Evolutionary conservation across 2,888 invertebrate genomes (phyloP).

Genomic region (Rhimphoctona megacephalus): DNA sequence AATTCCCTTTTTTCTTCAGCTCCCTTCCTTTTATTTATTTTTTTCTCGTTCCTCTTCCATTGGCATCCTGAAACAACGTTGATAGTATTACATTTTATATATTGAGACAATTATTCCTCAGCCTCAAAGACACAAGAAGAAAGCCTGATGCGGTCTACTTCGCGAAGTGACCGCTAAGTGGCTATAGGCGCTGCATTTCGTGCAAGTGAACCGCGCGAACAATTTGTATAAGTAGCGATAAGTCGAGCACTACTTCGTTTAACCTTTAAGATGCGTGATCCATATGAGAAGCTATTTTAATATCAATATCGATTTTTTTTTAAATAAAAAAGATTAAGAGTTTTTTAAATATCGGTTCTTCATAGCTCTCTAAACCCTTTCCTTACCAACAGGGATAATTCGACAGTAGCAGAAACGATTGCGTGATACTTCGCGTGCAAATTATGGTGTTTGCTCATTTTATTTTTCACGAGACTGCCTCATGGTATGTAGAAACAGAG

Average conservation of each 20-base stretch:
- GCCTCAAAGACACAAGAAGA: not conserved
- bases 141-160: not conserved
- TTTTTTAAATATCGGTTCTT: not conserved
- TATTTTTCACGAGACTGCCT: slow-evolving; percentile 58
- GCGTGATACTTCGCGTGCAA: slow-evolving; percentile 62
- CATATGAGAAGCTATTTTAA: not conserved
- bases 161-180: not conserved
- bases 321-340: not conserved
- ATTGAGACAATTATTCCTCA: too few species aligned
- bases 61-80: not conserved
- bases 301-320: not conserved
- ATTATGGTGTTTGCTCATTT: slow-evolving; percentile 72
- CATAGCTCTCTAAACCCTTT: not conserved
- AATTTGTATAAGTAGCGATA: not conserved
- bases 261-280: not conserved
- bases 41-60: slow-evolving; percentile 11
- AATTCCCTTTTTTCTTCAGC: slow-evolving; percentile 35
- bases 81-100: not conserved
- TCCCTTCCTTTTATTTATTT: slow-evolving; percentile 63
- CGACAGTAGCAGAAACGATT: slow-evolving; percentile 51
- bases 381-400: slow-evolving; percentile 3
- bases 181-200: not conserved
- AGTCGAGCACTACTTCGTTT: not conserved
- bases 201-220: not conserved
- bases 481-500: slow-evolving; percentile 35